Percentiles rank a stretch among this genome's conserved stretches.
Conservation (phyloP, 2,113 vertebrate species). For the Thoracochromis brauschi region DNA sequence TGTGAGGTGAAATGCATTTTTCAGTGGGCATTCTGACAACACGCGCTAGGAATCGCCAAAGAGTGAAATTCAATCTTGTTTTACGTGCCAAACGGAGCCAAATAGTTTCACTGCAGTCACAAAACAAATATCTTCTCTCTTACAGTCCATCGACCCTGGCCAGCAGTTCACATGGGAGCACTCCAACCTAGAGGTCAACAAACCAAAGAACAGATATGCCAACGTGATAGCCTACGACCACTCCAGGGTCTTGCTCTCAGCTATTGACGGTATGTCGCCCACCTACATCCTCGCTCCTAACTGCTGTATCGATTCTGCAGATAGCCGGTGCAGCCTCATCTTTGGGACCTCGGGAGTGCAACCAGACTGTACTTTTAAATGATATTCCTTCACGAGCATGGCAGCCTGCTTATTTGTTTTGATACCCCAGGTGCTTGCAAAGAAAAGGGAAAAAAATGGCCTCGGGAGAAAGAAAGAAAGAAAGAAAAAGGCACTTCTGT, state of each 20-base stretch:
- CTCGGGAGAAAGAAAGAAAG: not conserved
- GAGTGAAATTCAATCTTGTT: not conserved
- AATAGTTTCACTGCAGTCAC: not conserved
- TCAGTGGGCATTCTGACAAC: not conserved
- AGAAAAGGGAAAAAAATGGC: not conserved
- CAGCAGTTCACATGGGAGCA: conserved; percentile 99
- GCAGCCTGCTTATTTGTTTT: not conserved
- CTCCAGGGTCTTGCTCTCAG: conserved; percentile 90
- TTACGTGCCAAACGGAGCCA: not conserved
- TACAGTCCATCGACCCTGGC: conserved; percentile 93
- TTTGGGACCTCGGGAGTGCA: not conserved
- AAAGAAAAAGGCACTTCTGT: not conserved
- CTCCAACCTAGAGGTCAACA: conserved; percentile 98
- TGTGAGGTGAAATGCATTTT: not conserved
- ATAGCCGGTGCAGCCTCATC: not conserved
- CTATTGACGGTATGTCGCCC: conserved; percentile 86
- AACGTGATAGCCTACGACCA: conserved; percentile 99
- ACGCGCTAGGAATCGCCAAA: not conserved
- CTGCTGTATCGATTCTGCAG: not conserved
- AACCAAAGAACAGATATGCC: conserved; percentile 99
- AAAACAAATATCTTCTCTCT: conserved; percentile 38
- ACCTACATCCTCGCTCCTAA: not conserved
- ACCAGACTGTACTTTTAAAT: not conserved
- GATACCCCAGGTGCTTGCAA: not conserved
- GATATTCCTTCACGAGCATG: not conserved